Evolutionary conservation across 2,113 vertebrate genomes (phyloP), one percentile per base, ranked within the genome.

Genomic region (Oncorhynchus kisutch): DNA sequence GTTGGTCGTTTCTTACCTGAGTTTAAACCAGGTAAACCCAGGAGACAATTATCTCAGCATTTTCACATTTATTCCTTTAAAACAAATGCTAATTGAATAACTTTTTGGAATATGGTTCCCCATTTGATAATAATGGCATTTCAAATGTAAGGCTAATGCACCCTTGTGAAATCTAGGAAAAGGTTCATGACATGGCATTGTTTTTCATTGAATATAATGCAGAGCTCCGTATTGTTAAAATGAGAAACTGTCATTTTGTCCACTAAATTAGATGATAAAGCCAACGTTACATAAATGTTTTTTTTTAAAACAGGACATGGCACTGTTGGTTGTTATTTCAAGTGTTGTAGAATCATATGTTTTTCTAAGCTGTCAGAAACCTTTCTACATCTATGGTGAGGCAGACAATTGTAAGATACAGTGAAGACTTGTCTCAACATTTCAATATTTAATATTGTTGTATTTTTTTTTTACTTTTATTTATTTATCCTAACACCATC

Each of bases 401-500:
- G 77, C 78, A 80, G 74, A 81, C 31, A 82, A 77, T 87, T 83
- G 70, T 84, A 71, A 80, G 76, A 85, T 82, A 73, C 76, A 80
- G 77, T 67, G 81, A 77, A 78, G 78, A 81, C 82, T 82, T 76
- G 80, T 84, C 73, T 79, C 70, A 74, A 73, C 84, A 78, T 81
- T 85, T 80, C 82, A 81, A 88, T 79, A 84, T 83, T 81, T 86
- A 62, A 81, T 79, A 70, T 60, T 74, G 70, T 64, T 74, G 68
- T 64, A 62, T 14, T 68, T 67, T 67, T 48, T 73, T 84, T 67
- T 34, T 6, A 67, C 29, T 67, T 89, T 86, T 88, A 91, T 91
- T 93, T 92, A 92, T 92, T 92, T 84, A 76, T 86, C 34, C 84
- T 25, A 78, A 77, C n/a, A 79, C 74, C 77, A 75, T 82, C 24